Conservation (phyloP, 2,888 invertebrate genomes). For the Ormyrus rosae region DNA sequence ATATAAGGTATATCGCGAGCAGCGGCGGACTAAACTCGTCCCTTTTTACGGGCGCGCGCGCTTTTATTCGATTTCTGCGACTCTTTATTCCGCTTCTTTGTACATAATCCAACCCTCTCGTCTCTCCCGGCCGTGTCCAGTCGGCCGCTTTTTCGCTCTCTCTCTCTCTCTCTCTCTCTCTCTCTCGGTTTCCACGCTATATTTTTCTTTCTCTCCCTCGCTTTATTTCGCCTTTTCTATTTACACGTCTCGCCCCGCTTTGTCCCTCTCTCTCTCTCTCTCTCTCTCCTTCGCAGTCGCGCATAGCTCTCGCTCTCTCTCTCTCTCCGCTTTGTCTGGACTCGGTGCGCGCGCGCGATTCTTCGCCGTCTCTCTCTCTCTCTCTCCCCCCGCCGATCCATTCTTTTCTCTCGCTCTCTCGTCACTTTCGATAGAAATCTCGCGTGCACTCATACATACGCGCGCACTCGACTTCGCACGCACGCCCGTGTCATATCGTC, state of each 20-base stretch:
- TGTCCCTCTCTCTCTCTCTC: conserved; percentile 36
- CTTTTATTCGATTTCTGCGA: conserved; percentile 25
- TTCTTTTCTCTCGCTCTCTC: conserved; percentile 28
- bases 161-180: background rate
- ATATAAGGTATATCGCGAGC: too few relatives aligned
- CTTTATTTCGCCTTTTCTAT: conserved; percentile 46
- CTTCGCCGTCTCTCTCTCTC: background rate
- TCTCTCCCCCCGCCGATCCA: background rate
- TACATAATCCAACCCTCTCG: conserved; percentile 1
- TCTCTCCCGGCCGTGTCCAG: conserved; percentile 27
- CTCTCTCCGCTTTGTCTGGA: conserved; percentile 2
- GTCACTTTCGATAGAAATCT: conserved; percentile 56
- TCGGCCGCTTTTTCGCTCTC: background rate
- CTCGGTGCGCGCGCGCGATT: background rate
- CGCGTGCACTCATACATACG: conserved; percentile 47
- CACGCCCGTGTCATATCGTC: conserved; percentile 40
- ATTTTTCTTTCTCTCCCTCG: conserved; percentile 22
- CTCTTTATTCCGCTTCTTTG: conserved; percentile 33
- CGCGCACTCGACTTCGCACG: conserved; percentile 40
- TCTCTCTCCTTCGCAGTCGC: conserved; percentile 8
- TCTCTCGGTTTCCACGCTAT: conserved; percentile 17
- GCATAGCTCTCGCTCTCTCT: background rate
- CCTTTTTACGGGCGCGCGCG: background rate
- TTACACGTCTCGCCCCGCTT: conserved; percentile 28
- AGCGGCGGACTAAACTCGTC: too few relatives aligned